Evolutionary conservation across 2,797 vertebrate genomes (phyloP).

Genomic region (Pangasius larnaudii): DNA sequence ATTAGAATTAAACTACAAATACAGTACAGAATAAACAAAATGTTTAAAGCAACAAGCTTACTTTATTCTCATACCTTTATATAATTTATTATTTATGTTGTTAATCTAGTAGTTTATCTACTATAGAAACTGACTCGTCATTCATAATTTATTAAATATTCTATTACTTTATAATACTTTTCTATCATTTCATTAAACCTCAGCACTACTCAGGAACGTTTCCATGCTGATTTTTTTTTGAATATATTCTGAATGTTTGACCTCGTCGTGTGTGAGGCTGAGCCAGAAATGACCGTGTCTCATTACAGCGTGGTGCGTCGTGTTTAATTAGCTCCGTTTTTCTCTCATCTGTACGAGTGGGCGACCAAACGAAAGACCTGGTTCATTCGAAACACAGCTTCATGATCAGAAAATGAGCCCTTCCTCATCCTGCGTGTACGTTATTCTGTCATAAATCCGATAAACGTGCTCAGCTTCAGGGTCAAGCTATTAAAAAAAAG

Average conservation of each 20-base stretch:
- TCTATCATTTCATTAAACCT: neutral
- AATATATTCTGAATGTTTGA: neutral
- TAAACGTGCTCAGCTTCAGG: conserved; percentile 64
- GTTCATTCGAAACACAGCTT: neutral
- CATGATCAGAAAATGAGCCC: conserved; percentile 67
- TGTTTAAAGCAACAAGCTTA: too few relatives aligned
- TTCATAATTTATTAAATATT: neutral
- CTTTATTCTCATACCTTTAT: neutral
- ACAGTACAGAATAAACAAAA: neutral
- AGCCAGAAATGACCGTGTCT: neutral
- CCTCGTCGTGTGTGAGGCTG: neutral
- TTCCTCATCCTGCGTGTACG: conserved; percentile 68
- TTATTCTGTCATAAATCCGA: conserved; percentile 76
- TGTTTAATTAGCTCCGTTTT: conserved; percentile 17
- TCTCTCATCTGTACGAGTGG: neutral
- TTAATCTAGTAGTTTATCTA: neutral
- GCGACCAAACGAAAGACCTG: neutral
- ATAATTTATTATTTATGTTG: neutral
- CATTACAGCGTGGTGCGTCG: neutral
- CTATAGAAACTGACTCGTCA: too few relatives aligned
- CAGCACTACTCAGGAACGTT: neutral
- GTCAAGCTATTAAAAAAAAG: conserved; percentile 66
- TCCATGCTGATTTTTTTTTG: neutral
- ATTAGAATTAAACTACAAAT: too few relatives aligned
- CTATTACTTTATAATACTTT: neutral